Conservation (phyloP, 2,797 vertebrate genomes). For the Pampus argenteus region DNA sequence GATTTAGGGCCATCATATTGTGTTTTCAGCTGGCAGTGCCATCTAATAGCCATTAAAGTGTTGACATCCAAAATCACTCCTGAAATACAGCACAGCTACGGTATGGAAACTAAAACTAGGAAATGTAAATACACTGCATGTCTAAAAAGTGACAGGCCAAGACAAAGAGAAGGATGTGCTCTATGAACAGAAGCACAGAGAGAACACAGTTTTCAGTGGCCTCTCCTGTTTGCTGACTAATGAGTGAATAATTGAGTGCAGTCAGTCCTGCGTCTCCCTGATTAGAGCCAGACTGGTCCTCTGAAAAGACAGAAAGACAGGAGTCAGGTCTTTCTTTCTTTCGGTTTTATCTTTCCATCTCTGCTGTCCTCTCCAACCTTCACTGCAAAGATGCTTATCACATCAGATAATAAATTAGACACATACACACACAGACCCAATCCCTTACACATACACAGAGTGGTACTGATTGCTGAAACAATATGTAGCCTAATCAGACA, state of each 20-base stretch:
- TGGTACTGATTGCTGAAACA: constrained; percentile 74
- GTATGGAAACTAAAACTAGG: constrained; percentile 29
- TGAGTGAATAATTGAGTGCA: constrained; percentile 75
- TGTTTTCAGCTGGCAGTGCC: constrained; percentile 8
- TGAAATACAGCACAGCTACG: constrained; percentile 3
- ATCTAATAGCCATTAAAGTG: constrained; percentile 20
- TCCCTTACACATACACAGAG: constrained; percentile 53
- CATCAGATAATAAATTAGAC: constrained; percentile 67
- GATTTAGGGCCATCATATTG: neutral
- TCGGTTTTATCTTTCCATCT: constrained; percentile 76
- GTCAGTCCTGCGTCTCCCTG: constrained; percentile 67
- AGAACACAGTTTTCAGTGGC: constrained; percentile 53
- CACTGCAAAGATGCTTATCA: constrained; percentile 78
- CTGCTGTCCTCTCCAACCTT: constrained; percentile 73
- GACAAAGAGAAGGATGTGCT: constrained; percentile 51
- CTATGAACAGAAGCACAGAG: constrained; percentile 33
- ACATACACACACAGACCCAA: constrained; percentile 56
- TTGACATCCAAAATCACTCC: constrained; percentile 31
- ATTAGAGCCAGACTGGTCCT: constrained; percentile 76
- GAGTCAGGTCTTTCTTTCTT: constrained; percentile 83
- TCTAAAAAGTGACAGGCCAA: constrained; percentile 48
- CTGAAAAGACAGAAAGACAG: constrained; percentile 82
- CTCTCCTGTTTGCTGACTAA: constrained; percentile 77
- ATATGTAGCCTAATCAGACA: constrained; percentile 72
- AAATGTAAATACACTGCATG: constrained; percentile 19